Evolutionary conservation across 2,888 invertebrate species (phyloP), one percentile per base, ranked within the genome.

Genomic region (Phyto melanocephala): DNA sequence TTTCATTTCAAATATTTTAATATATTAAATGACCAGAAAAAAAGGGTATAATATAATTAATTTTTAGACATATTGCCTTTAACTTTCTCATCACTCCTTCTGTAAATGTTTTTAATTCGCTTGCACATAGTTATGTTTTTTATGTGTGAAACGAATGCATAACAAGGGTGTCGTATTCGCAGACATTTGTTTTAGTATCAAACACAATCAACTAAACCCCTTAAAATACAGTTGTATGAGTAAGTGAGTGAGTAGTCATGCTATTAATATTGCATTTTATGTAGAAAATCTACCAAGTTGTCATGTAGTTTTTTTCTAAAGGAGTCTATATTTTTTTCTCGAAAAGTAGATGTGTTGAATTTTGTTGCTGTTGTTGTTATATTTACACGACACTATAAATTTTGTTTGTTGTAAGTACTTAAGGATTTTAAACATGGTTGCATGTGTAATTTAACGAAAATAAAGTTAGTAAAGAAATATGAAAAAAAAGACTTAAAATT

Each of bases 331-430:
- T 13, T 20, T 20, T 24, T 68, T 28, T 60, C 24, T 22, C 33
- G 60, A 47, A 24, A 42, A 47, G 20, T 45, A 45, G 7, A 45
- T 56, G 17, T 74, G 37, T 71, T 71, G 6, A 20, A 60, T 60
- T 22, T 37, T 45, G 17, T 20, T 67, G 50, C 50, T 50, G 58
- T 37, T 50, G 47, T 67, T 40, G 28, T 58, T 35, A 58, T 50
- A 76, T 70, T 77, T 70, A 54, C 62, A 70, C 68, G 60, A 77
- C 77, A 77, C 62, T 54, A 68, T 67, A 62, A 62, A 54, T 54
- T 70, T 62, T 52, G 50, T 60, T 54, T 70, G 28, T 45, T 47
- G 37, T 24, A 42, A n/a, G 40, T 56, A 45, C 40, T 62, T 40
- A 68, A 68, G 58, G 13, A 68, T 70, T 62, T 70, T 37, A 33